Evolutionary conservation across 1,140 invertebrate species (phyloP).

Genomic region (Neodiprion virginianus): DNA sequence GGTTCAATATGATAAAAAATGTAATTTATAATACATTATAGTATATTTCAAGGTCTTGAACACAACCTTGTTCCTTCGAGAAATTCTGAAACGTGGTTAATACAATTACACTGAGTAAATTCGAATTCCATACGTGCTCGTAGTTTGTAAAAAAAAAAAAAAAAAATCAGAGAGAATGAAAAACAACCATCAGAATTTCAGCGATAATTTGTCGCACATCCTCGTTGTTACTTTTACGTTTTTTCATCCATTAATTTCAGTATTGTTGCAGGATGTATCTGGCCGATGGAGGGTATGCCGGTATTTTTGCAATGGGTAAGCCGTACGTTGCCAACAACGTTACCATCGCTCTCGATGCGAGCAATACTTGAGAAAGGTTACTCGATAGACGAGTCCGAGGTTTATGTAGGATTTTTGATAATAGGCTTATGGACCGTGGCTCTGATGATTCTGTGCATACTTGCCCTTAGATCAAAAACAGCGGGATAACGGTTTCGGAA

Average conservation of each 20-base stretch:
- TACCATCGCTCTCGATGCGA: constrained; percentile 70
- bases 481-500: neutral
- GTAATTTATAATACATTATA: too few relatives aligned
- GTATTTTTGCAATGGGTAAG: constrained; percentile 64
- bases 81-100: too few relatives aligned
- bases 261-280: constrained; percentile 75
- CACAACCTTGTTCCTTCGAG: too few relatives aligned
- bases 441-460: constrained; percentile 55
- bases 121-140: too few relatives aligned
- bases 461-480: constrained; percentile 49
- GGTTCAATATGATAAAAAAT: too few relatives aligned
- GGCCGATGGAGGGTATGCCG: constrained; percentile 87
- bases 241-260: constrained; percentile 8
- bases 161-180: neutral
- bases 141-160: too few relatives aligned
- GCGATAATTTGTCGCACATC: constrained; percentile 12
- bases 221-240: constrained; percentile 17
- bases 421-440: constrained; percentile 64
- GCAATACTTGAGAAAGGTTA: constrained; percentile 70
- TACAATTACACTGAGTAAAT: too few relatives aligned
- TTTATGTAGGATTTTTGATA: constrained; percentile 68
- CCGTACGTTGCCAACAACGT: constrained; percentile 69
- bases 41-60: too few relatives aligned
- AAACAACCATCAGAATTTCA: constrained; percentile 13
- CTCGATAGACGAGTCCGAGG: constrained; percentile 61